These are phyloP conservation scores for Rhynchotus rufescens DNA, from an alignment of 2,797 vertebrate genomes.

Conservation along the genomic window DNA sequence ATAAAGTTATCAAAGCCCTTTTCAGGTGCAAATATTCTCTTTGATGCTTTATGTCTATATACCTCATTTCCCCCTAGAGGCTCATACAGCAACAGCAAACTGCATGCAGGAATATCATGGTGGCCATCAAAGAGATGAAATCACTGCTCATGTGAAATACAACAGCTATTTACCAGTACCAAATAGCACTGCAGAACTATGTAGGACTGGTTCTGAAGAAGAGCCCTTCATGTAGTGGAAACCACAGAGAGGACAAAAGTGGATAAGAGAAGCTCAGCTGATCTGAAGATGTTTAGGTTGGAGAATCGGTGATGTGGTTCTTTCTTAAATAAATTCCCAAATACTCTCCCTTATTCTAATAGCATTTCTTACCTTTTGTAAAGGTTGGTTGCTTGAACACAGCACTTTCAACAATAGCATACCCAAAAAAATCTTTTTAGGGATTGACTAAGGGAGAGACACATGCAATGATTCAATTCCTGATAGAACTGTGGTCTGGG, in stretches of 20 bases:
- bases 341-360: neutral
- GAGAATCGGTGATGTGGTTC: neutral
- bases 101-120: accelerated
- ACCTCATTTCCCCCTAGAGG: neutral
- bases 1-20: constrained; percentile 27
- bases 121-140: neutral
- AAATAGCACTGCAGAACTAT: neutral
- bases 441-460: neutral
- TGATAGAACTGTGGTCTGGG: neutral
- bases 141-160: neutral
- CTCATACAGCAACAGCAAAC: neutral
- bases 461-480: neutral
- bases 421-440: neutral
- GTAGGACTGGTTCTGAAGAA: neutral
- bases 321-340: neutral
- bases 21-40: constrained; percentile 13
- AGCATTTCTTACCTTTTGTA: neutral
- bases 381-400: neutral
- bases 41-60: neutral
- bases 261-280: neutral
- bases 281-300: neutral
- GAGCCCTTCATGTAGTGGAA: neutral
- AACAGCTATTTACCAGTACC: neutral
- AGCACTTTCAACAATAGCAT: neutral
- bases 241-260: neutral